Evolutionary conservation across 2,797 vertebrate species (phyloP).

Genomic region (Clarias pachynema): DNA sequence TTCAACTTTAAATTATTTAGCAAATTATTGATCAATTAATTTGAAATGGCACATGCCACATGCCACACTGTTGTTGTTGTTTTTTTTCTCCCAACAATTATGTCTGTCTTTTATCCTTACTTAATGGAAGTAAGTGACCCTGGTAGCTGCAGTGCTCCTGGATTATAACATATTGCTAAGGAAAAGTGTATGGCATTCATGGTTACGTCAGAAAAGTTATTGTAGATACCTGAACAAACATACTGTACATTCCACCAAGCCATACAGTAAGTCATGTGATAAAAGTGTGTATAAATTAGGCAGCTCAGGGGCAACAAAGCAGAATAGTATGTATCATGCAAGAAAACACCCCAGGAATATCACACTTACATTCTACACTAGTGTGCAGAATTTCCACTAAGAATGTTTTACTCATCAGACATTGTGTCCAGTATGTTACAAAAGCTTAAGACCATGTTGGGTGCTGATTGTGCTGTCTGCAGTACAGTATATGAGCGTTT

Average conservation of each 20-base stretch:
- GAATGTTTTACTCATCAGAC: slow-evolving; percentile 15
- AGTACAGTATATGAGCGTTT: not conserved
- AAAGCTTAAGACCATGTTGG: not conserved
- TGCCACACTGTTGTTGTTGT: not conserved
- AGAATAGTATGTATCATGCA: not conserved
- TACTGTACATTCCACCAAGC: too few relatives aligned
- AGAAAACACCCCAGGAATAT: slow-evolving; percentile 6
- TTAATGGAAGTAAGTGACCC: not conserved
- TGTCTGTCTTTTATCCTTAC: not conserved
- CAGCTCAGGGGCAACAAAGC: not conserved
- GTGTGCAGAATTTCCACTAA: slow-evolving; percentile 1
- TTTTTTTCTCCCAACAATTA: too few relatives aligned
- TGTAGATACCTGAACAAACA: not conserved
- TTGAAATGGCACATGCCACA: not conserved
- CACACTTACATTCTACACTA: slow-evolving; percentile 15
- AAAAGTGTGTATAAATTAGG: not conserved
- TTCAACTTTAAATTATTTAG: not conserved
- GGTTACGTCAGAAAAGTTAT: not conserved
- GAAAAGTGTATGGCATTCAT: not conserved
- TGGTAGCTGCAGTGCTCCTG: not conserved
- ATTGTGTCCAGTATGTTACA: not conserved
- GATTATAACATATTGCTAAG: not conserved
- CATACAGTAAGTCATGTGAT: not conserved
- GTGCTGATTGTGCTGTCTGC: not conserved
- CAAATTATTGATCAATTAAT: not conserved